Base-by-base conservation (phyloP, 2,888 invertebrate genomes). In the Polydrusus pterygomalis region DNA sequence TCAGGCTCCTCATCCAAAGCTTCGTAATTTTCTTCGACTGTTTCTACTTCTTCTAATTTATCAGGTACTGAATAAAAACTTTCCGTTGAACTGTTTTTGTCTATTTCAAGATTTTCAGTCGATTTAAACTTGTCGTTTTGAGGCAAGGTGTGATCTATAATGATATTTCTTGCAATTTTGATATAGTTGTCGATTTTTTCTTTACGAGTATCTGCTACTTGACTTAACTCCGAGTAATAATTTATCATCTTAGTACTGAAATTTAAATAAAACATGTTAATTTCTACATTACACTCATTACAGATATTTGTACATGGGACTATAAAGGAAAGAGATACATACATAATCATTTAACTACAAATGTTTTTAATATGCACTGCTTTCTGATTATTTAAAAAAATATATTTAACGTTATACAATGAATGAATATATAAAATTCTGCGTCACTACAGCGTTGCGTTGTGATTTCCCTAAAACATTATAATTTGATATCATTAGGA, bases 141-240 rank as follows among this genome's bases (percentile, higher is more conserved):
- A 7, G 60, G 11, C 8, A 69, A n/a, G 15, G 40, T 62, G 10
- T 63, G 63, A 10, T 81, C 80, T 10, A 82, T 74, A 20, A 78
- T 76, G 49, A 80, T 78, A 43, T 62, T 81, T 68, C 82, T 83
- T 11, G 83, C 67, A n/a, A 70, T 77, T 74, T 84, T 82, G 5
- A 85, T 82, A 58, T 85, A 83, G 40, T 80, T 82, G 64, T 85
- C 83, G 10, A 86, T 85, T 79, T 82, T 82, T 43, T 86, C 77
- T 85, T 85, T 82, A 74, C 90, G 89, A 79, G 89, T 90, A 74
- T 91, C 91, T 0, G 91, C 90, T 81, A 90, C 90, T 83, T 89
- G 89, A 45, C 90, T 91, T 51, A 93, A 83, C 81, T 91, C 90
- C n/a, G 91, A 89, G 81, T 93, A 93, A 83, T 92, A 92, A 80